These are phyloP conservation scores for Plecotus auritus DNA, from an alignment of 2,113 vertebrate species.

Conservation along the genomic window DNA sequence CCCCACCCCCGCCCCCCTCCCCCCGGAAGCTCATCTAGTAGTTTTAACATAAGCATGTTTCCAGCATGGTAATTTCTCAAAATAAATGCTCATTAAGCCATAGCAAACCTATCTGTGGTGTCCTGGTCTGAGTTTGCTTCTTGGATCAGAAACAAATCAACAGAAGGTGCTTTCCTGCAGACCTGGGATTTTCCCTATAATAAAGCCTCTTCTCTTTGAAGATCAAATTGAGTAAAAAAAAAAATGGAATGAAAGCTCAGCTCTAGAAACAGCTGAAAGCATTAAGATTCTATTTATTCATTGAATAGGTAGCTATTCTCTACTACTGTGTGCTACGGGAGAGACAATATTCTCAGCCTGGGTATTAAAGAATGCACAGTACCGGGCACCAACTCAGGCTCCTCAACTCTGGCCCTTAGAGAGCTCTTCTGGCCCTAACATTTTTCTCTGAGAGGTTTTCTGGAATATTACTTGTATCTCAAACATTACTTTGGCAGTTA, in stretches of 20 bases:
- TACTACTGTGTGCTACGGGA: not conserved
- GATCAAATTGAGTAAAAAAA: not conserved
- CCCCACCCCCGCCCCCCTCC: too few species aligned
- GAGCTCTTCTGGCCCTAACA: not conserved
- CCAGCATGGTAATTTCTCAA: not conserved
- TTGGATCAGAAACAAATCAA: slow-evolving; percentile 13
- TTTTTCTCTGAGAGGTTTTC: not conserved
- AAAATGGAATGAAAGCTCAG: not conserved
- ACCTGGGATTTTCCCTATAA: not conserved
- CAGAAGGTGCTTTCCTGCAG: not conserved
- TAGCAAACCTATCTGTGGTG: not conserved
- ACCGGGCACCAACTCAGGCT: not conserved
- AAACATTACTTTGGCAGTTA: not conserved
- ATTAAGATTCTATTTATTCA: not conserved
- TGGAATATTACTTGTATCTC: not conserved
- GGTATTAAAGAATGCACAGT: not conserved
- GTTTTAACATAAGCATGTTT: not conserved
- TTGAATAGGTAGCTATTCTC: not conserved
- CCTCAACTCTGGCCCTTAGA: not conserved
- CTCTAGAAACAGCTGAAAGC: not conserved
- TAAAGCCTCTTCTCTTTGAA: not conserved
- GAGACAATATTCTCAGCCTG: not conserved
- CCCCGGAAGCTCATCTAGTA: too few species aligned
- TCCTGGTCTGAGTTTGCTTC: not conserved
- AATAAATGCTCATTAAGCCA: not conserved